phyloP scores from a whole-genome alignment of 2,888 invertebrate genomes.

The Erebia aethiops region DNA sequence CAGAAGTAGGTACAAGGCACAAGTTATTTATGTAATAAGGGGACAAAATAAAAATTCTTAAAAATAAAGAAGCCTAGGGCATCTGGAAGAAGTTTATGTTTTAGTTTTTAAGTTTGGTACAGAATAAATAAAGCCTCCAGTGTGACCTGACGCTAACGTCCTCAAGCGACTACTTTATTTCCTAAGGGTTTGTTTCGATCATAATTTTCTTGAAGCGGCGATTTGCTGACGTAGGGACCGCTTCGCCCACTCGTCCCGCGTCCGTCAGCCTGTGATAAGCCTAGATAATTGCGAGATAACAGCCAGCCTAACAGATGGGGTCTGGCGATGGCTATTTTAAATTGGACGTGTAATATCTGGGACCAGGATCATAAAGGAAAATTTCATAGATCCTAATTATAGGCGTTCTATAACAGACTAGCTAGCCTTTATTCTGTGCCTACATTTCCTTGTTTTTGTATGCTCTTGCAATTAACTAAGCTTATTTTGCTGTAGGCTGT shows the following conservation, averaged over 20 bases:
- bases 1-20: too few relatives aligned
- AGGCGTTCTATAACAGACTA: slow-evolving; percentile 10
- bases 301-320: slow-evolving; percentile 37
- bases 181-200: slow-evolving; percentile 37
- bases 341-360: slow-evolving; percentile 31
- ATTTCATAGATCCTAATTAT: slow-evolving; percentile 21
- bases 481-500: neutral
- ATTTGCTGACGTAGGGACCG: slow-evolving; percentile 48
- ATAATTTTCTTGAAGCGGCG: slow-evolving; percentile 48
- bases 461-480: neutral
- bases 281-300: slow-evolving; percentile 47
- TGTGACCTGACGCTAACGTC: slow-evolving; percentile 13
- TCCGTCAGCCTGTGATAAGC: slow-evolving; percentile 42
- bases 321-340: slow-evolving; percentile 34
- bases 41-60: neutral
- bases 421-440: neutral
- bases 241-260: slow-evolving; percentile 46
- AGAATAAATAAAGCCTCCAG: neutral
- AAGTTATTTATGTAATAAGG: too few relatives aligned
- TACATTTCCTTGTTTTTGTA: neutral
- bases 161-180: slow-evolving; percentile 45
- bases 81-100: too few relatives aligned
- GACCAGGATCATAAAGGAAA: slow-evolving; percentile 22
- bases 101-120: too few relatives aligned
- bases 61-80: too few relatives aligned